Evolutionary conservation across 1,140 invertebrate species (phyloP).

Genomic region (Melipona quadrifasciata): DNA sequence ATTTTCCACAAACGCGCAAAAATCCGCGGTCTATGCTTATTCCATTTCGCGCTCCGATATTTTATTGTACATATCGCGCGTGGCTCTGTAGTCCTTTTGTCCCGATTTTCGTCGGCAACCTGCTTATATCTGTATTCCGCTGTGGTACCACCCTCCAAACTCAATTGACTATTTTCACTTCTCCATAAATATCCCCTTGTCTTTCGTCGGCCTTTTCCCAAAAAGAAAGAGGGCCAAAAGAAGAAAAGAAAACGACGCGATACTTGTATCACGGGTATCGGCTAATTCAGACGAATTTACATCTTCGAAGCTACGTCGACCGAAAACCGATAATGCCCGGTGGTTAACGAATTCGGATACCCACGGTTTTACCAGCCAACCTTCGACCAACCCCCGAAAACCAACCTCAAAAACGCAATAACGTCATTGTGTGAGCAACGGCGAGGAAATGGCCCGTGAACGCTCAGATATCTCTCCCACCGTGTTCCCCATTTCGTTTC

Average conservation of each 20-base stretch:
- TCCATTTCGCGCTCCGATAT: no score
- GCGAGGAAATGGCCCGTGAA: constrained; percentile 65
- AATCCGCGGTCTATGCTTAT: no score
- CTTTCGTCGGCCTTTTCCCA: background rate
- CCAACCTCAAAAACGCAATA: constrained; percentile 53
- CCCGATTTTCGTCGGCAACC: no score
- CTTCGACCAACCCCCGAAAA: constrained; percentile 6
- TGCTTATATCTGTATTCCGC: no score
- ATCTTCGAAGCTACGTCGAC: constrained; percentile 30
- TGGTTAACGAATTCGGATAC: constrained; percentile 56
- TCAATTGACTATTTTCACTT: no score
- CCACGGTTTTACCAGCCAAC: constrained; percentile 10
- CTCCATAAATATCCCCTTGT: no score
- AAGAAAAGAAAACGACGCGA: background rate
- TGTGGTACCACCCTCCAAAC: no score
- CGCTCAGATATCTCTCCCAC: constrained; percentile 53
- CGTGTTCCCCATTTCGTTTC: constrained; percentile 4
- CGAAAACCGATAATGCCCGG: constrained; percentile 60
- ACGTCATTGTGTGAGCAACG: constrained; percentile 61
- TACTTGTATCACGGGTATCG: constrained; percentile 29
- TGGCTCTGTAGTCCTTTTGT: no score
- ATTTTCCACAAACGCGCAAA: no score
- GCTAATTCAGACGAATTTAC: constrained; percentile 48
- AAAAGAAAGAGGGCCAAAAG: background rate
- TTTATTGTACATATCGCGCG: no score